These are phyloP conservation scores for Endotricha flammealis DNA, from an alignment of 2,888 invertebrate species.

Conservation along the genomic window DNA sequence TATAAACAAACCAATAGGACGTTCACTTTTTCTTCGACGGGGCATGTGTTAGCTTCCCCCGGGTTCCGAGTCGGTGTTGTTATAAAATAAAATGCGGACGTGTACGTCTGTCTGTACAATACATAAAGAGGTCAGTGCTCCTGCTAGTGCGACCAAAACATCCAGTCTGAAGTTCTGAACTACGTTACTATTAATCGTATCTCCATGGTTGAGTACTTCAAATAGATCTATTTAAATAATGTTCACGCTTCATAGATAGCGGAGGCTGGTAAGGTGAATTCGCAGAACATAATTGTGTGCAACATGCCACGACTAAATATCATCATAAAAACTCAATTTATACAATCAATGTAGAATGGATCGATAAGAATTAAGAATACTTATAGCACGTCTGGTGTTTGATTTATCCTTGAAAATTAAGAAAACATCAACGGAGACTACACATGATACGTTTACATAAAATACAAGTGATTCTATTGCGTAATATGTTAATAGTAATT, in stretches of 20 bases:
- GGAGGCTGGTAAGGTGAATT: neutral
- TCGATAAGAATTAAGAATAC: too few relatives aligned
- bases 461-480: too few relatives aligned
- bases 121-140: constrained; percentile 62
- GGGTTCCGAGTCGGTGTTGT: constrained; percentile 40
- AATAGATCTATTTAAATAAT: too few relatives aligned
- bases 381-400: too few relatives aligned
- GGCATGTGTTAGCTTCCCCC: constrained; percentile 44
- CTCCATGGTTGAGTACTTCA: neutral
- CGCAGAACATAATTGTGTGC: neutral
- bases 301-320: neutral
- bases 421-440: too few relatives aligned
- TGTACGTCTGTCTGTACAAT: constrained; percentile 55
- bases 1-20: constrained; percentile 46
- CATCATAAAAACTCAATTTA: too few relatives aligned
- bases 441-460: too few relatives aligned
- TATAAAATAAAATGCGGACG: constrained; percentile 65
- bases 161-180: constrained; percentile 12
- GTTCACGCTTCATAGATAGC: too few relatives aligned
- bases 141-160: constrained; percentile 39
- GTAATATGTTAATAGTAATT: too few relatives aligned
- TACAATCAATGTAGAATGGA: too few relatives aligned
- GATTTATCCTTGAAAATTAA: too few relatives aligned
- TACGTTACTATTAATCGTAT: constrained; percentile 6
- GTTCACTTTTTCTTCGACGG: constrained; percentile 36